phyloP scores from a whole-genome alignment of 2,888 invertebrate species.

The Philaethria dido region DNA sequence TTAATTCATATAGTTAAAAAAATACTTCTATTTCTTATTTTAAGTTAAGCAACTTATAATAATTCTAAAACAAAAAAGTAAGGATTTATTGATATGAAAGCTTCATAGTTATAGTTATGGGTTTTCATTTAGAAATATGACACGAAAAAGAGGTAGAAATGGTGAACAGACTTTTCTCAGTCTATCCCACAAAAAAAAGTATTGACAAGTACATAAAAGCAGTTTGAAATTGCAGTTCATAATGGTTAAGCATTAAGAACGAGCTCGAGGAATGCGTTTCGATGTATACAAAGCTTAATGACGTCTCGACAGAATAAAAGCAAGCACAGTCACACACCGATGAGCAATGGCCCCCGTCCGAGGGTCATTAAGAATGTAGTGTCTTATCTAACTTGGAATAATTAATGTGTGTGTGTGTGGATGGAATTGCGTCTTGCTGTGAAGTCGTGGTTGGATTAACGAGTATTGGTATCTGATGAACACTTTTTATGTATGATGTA shows the following conservation, averaged over 20 bases:
- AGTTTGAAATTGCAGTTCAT: constrained; percentile 17
- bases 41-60: too few relatives aligned
- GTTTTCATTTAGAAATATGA: too few relatives aligned
- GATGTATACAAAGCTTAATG: constrained; percentile 61
- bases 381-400: constrained; percentile 82
- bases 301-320: constrained; percentile 54
- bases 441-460: constrained; percentile 52
- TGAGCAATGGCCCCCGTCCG: constrained; percentile 73
- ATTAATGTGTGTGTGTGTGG: constrained; percentile 82
- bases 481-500: not conserved
- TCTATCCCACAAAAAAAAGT: not conserved
- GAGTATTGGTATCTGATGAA: constrained; percentile 40
- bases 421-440: constrained; percentile 73
- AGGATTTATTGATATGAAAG: too few relatives aligned
- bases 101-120: too few relatives aligned
- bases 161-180: not conserved
- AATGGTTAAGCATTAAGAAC: constrained; percentile 20
- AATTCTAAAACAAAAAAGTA: too few relatives aligned
- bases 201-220: constrained; percentile 1
- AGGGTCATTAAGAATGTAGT: constrained; percentile 79
- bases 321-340: constrained; percentile 61
- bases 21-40: too few relatives aligned
- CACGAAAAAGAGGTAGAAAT: too few relatives aligned
- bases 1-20: too few relatives aligned
- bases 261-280: constrained; percentile 27